A percentile compares a stretch with the other conserved stretches of the same genome.
phyloP scores from a whole-genome alignment of 2,888 invertebrate genomes.

The Dione vanillae region DNA sequence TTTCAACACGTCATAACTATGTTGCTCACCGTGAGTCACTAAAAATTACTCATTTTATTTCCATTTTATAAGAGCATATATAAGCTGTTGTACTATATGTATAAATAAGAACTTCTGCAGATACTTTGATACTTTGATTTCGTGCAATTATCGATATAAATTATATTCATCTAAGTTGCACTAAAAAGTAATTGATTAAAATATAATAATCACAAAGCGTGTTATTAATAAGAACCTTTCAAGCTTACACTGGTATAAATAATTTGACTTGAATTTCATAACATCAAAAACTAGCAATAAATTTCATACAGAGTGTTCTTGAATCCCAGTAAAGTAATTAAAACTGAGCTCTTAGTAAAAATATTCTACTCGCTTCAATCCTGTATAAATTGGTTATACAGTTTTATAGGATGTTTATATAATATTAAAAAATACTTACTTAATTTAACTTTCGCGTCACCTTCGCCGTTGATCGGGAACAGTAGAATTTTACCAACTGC shows the following conservation, averaged over 20 bases:
- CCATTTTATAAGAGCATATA: no score
- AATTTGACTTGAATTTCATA: slow-evolving; percentile 19
- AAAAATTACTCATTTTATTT: no score
- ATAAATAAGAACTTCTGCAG: no score
- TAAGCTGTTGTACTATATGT: no score
- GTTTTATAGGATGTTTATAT: background rate
- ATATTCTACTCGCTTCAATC: slow-evolving; percentile 16
- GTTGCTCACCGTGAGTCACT: no score
- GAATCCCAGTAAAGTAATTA: slow-evolving; percentile 20
- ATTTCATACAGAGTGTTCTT: slow-evolving; percentile 23
- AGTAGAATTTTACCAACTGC: slow-evolving; percentile 70
- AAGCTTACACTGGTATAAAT: background rate
- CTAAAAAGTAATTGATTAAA: background rate
- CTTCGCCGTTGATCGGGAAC: slow-evolving; percentile 76
- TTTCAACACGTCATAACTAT: no score
- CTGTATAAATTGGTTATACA: background rate
- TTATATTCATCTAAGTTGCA: background rate
- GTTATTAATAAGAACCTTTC: background rate
- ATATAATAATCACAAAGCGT: background rate
- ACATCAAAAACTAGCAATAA: slow-evolving; percentile 27
- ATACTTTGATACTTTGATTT: no score
- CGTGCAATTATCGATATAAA: background rate
- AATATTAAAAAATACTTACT: slow-evolving; percentile 57
- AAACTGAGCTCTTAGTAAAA: slow-evolving; percentile 13
- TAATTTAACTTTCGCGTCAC: slow-evolving; percentile 73